Percentiles rank a stretch among this genome's conserved stretches.
Evolutionary conservation across 2,797 vertebrate species (phyloP).

Genomic region (Lateolabrax maculatus): DNA sequence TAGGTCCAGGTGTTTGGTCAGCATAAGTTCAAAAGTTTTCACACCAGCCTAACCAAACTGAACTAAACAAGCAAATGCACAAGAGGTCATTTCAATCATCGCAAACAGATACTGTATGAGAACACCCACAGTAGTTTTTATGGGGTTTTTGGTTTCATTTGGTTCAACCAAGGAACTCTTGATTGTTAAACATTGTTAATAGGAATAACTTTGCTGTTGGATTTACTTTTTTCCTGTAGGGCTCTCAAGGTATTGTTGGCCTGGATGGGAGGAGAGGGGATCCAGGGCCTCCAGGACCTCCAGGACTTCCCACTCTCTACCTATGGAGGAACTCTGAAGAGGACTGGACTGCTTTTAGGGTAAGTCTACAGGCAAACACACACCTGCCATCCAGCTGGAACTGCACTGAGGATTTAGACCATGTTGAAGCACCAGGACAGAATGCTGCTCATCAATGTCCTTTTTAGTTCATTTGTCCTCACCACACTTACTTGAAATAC

Average conservation of each 20-base stretch:
- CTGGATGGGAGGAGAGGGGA: conserved; percentile 79
- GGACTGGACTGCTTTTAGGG: conserved; percentile 85
- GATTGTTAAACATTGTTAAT: background rate
- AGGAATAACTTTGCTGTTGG: background rate
- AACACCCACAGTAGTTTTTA: background rate
- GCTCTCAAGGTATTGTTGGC: conserved; percentile 77
- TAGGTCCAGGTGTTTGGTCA: background rate
- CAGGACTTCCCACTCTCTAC: conserved; percentile 85
- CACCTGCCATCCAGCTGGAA: background rate
- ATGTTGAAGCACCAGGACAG: background rate
- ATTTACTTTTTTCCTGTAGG: conserved; percentile 67
- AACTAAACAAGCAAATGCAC: background rate
- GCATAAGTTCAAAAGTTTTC: background rate
- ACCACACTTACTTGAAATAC: no score
- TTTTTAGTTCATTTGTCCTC: conserved; percentile 4
- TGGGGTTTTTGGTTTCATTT: background rate
- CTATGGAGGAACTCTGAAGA: conserved; percentile 88
- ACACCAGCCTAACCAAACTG: background rate
- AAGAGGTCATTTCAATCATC: background rate
- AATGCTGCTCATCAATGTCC: background rate
- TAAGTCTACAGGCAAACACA: conserved; percentile 62
- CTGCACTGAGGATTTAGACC: conserved; percentile 4
- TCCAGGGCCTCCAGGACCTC: conserved; percentile 82
- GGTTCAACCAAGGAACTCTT: no score
- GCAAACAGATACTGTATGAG: background rate